Conservation (phyloP, 2,888 invertebrate genomes). For the Drosophila borealis region DNA sequence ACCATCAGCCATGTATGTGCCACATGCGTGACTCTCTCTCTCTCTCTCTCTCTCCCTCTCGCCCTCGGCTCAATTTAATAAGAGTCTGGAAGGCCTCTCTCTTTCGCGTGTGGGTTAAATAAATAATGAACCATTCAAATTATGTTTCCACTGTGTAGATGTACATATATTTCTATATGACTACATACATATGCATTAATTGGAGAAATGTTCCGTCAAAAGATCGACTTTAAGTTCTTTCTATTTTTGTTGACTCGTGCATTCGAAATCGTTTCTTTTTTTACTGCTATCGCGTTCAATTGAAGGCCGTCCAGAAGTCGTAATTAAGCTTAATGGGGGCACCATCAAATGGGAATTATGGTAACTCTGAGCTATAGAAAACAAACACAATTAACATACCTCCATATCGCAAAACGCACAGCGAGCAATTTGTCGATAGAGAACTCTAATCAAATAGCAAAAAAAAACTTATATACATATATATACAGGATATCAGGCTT, state of each 20-base stretch:
- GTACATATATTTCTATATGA: neutral
- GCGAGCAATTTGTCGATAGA: neutral
- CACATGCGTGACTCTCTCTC: slow-evolving; percentile 29
- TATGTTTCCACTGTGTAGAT: slow-evolving; percentile 21
- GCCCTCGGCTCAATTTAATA: slow-evolving; percentile 5
- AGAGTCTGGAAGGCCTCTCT: slow-evolving; percentile 3
- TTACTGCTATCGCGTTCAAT: slow-evolving; percentile 40
- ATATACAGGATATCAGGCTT: neutral
- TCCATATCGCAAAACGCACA: neutral
- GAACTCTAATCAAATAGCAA: neutral
- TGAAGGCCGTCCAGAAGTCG: slow-evolving; percentile 31
- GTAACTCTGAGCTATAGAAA: neutral
- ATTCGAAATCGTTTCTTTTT: slow-evolving; percentile 17
- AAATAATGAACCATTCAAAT: slow-evolving; percentile 23
- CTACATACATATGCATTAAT: slow-evolving; percentile 17
- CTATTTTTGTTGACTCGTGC: neutral
- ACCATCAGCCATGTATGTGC: slow-evolving; percentile 36
- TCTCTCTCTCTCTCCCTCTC: neutral
- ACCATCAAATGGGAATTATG: slow-evolving; percentile 6
- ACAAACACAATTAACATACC: slow-evolving; percentile 15
- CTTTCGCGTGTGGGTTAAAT: slow-evolving; percentile 1
- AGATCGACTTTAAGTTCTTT: slow-evolving; percentile 7
- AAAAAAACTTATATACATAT: no score
- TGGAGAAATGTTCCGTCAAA: slow-evolving; percentile 6
- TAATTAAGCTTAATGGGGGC: slow-evolving; percentile 42